These are phyloP conservation scores for Rattus rattus DNA, from an alignment of 2,113 vertebrate genomes.

Conservation along the genomic window DNA sequence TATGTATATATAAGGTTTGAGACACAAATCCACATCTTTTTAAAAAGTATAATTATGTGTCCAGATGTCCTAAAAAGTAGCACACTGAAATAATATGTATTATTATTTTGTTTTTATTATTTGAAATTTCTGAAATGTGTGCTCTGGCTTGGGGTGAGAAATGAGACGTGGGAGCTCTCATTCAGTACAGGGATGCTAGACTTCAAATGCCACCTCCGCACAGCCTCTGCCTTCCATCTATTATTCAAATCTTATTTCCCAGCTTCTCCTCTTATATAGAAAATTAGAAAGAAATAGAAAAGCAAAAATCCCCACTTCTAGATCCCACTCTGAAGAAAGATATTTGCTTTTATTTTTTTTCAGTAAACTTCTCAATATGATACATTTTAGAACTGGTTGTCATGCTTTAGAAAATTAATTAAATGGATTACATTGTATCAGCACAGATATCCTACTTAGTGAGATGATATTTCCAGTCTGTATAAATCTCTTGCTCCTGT, in stretches of 20 bases:
- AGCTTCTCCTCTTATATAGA: conserved; percentile 33
- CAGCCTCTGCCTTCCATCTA: conserved; percentile 44
- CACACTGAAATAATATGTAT: neutral
- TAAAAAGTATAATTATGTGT: neutral
- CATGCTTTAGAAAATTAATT: conserved; percentile 73
- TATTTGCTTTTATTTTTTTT: conserved; percentile 43
- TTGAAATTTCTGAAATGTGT: conserved; percentile 38
- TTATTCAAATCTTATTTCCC: conserved; percentile 65
- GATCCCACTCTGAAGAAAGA: conserved; percentile 21
- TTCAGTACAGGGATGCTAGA: neutral
- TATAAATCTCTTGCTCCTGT: neutral
- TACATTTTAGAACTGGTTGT: conserved; percentile 64
- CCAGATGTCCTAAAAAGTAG: neutral
- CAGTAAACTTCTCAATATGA: conserved; percentile 21
- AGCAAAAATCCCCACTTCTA: neutral
- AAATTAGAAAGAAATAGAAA: conserved; percentile 57
- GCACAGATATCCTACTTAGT: conserved; percentile 41
- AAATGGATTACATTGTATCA: conserved; percentile 59
- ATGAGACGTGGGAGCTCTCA: neutral
- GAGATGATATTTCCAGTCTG: conserved; percentile 39
- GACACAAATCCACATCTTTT: neutral
- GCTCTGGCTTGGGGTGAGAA: neutral
- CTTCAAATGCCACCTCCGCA: conserved; percentile 14
- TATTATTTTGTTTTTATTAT: conserved; percentile 37
- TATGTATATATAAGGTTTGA: neutral